phyloP scores from a whole-genome alignment of 2,888 invertebrate genomes.

The Drosophila heteroneura region DNA sequence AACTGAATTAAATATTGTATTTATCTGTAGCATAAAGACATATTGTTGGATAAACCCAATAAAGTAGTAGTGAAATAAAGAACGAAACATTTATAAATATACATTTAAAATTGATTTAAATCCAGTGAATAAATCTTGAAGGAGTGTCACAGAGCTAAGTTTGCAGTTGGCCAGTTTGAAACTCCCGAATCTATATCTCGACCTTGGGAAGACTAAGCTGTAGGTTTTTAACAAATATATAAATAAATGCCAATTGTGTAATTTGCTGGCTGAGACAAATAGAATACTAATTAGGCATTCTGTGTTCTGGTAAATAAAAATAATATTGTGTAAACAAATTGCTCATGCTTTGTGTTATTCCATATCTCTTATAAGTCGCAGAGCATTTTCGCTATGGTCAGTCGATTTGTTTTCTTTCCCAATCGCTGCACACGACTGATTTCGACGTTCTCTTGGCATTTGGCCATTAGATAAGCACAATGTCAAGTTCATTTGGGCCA shows the following conservation, averaged over 20 bases:
- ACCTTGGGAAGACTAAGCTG: background rate
- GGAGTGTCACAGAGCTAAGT: background rate
- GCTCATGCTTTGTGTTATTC: background rate
- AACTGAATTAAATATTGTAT: background rate
- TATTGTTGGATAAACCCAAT: no score
- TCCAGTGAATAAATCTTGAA: background rate
- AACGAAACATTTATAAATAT: background rate
- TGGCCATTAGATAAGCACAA: slow-evolving; percentile 58
- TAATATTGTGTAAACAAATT: background rate
- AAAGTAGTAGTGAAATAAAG: background rate
- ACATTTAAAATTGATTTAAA: background rate
- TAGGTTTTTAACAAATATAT: background rate
- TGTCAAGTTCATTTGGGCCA: slow-evolving; percentile 66
- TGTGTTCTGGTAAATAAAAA: background rate
- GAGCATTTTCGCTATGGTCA: slow-evolving; percentile 50
- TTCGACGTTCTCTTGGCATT: slow-evolving; percentile 65
- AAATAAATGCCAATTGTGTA: background rate
- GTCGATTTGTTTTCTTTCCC: slow-evolving; percentile 48
- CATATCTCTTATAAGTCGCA: background rate
- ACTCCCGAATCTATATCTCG: background rate
- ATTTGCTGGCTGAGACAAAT: background rate
- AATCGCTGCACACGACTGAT: slow-evolving; percentile 66
- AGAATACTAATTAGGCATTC: background rate
- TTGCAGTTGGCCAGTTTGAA: background rate
- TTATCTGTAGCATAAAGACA: background rate